Evolutionary conservation across 2,113 vertebrate genomes (phyloP), one percentile per base, ranked within the genome.

Genomic region (Gymnobelideus leadbeateri): DNA sequence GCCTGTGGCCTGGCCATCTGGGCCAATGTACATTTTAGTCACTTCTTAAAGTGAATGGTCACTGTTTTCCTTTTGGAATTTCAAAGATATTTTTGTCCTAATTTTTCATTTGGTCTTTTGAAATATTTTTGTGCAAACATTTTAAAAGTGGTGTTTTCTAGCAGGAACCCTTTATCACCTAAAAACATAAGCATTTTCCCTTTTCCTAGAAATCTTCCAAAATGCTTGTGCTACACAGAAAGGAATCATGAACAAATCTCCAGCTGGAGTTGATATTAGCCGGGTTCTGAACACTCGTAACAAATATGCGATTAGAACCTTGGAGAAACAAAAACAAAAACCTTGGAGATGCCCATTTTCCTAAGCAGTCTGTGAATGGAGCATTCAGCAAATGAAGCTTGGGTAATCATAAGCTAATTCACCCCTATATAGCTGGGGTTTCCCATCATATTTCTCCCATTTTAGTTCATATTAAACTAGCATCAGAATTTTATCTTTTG

Each of bases 371-470:
- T 90, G 92, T 53, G 77, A 95, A 54, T 8, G n/a, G 49, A 51
- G 51, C 25, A 49, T 2, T 54, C 90, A 93, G 50, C n/a, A 84
- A 92, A 90, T 9, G 92, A 55, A 94, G 93, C 54, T 26, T 3
- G 51, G 12, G 21, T 2, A 5, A 24, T 68, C 57, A 12, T 51
- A 91, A 91, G 68, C 61, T 57, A 49, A 55, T 49, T 89, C 43
- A 68, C 37, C n/a, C 51, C 46, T 95, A 96, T 51, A 95, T 46
- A 91, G 28, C 95, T 96, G 94, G 92, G 94, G 92, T 25, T 91
- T 92, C 57, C 61, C 21, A 93, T 96, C 96, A 94, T 93, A 95
- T 96, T 96, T 95, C 91, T 91, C 77, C 93, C 94, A 95, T 94
- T 90, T 91, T 51, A 43, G 95, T 95, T 93, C 89, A 28, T 53